Percentiles rank a stretch among this genome's conserved stretches.
Evolutionary conservation across 2,113 vertebrate species (phyloP).

Genomic region (Rhea americana): DNA sequence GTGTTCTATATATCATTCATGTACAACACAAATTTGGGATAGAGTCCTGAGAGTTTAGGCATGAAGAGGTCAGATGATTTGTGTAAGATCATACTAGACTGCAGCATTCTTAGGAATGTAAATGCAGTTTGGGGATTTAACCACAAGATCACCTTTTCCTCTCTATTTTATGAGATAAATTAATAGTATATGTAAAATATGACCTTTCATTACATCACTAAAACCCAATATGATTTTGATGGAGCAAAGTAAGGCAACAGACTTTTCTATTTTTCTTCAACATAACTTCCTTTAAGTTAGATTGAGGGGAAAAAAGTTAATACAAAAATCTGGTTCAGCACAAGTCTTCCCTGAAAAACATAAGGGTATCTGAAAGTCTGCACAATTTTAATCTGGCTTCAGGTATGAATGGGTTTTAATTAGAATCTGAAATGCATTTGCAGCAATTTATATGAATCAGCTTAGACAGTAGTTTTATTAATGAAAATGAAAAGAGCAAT

Average conservation of each 20-base stretch:
- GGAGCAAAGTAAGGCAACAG: neutral
- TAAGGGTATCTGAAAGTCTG: slow-evolving; percentile 20
- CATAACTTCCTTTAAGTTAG: neutral
- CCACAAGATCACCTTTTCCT: neutral
- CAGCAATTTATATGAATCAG: slow-evolving; percentile 25
- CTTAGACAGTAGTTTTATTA: neutral
- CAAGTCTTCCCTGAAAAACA: neutral
- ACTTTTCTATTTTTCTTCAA: neutral
- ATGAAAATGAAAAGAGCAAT: slow-evolving; percentile 31
- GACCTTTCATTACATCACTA: neutral
- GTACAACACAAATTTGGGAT: no score
- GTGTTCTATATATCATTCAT: no score
- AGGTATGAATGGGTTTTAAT: slow-evolving; percentile 38
- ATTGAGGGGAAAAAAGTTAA: neutral
- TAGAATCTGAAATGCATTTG: slow-evolving; percentile 30
- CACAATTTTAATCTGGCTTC: slow-evolving; percentile 29
- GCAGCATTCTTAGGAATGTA: neutral
- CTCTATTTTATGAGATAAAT: neutral
- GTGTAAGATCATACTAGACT: neutral
- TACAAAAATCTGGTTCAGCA: neutral
- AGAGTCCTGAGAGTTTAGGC: neutral
- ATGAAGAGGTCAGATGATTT: neutral
- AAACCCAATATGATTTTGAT: neutral
- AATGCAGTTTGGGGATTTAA: neutral
- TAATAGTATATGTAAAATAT: neutral